phyloP scores from a whole-genome alignment of 2,113 vertebrate genomes.

The Ceyx cyanopectus region DNA sequence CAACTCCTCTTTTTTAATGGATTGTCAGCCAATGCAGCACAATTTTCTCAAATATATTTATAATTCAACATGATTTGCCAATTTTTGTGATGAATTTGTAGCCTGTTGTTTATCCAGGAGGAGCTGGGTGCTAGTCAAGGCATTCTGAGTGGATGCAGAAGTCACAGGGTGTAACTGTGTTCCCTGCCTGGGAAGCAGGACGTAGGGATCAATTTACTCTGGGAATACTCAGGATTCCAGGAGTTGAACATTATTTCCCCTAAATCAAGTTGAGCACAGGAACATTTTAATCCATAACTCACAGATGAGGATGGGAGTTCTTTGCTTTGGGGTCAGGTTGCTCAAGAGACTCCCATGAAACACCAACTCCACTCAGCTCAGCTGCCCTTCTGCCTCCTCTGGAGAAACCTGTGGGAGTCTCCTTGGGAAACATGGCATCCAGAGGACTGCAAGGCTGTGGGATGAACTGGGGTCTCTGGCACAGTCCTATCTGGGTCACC shows the following conservation, averaged over 20 bases:
- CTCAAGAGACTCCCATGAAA: neutral
- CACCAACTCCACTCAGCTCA: neutral
- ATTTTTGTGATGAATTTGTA: neutral
- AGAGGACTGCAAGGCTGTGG: constrained; percentile 10
- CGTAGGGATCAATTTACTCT: neutral
- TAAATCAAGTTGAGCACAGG: neutral
- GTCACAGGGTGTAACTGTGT: neutral
- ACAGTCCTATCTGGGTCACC: constrained; percentile 39
- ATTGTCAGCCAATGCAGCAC: neutral
- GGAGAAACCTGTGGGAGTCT: neutral
- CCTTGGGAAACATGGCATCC: neutral
- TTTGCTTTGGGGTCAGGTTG: neutral
- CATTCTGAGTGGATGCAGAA: neutral
- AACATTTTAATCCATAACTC: neutral
- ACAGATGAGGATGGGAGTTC: neutral
- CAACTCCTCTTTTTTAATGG: constrained; percentile 39
- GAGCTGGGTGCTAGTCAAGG: neutral
- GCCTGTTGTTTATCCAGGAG: constrained; percentile 4
- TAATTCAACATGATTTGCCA: constrained; percentile 32
- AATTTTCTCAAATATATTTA: constrained; percentile 47
- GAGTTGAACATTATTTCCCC: neutral
- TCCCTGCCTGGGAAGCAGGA: neutral
- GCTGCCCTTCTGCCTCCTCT: constrained; percentile 4
- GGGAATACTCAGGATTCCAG: neutral
- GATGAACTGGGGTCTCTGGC: constrained; percentile 60